Base-by-base conservation (phyloP, 2,888 invertebrate species). In the Lymantria dispar region DNA sequence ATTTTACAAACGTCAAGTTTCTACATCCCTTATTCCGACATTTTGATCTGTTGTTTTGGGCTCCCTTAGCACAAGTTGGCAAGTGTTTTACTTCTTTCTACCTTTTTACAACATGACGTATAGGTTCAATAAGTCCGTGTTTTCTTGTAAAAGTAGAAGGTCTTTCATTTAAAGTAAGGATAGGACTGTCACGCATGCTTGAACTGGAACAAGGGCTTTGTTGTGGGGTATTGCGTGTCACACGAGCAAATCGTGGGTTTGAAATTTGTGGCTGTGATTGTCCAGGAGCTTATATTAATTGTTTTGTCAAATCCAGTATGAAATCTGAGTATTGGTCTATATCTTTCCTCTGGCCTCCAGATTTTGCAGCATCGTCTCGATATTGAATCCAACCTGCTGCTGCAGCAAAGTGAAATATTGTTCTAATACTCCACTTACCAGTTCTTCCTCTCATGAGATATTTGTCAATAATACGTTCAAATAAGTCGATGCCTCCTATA, bases 321-420 rank as follows among this genome's bases (percentile, higher is more conserved):
- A 39, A 45, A 12, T 39, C 31, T 13, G 39, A 37, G 31, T 45
- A 45, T 8, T 45, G 30, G 39, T 30, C 13, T 9, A 39, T 39
- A 38, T 39, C 29, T 38, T 45, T 45, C 14, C 30, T 38, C 22
- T 36, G 45, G 9, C n/a, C 29, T 8, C 39, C 45, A 30, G 15
- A 13, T 30, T 7, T 9, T n/a, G 29, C 30, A 14, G 45, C 12
- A 45, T 39, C n/a, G n/a, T n/a, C 15, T 37, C 55, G n/a, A n/a
- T n/a, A n/a, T n/a, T n/a, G n/a, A n/a, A n/a, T n/a, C n/a, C n/a
- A n/a, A n/a, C n/a, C n/a, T 45, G 55, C 54, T 36, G 52, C 58
- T 12, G 57, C 56, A 38, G 62, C 58, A 56, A 66, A 62, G 53
- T 62, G 56, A 43, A 58, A 58, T 31, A 55, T 62, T 47, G 54